These are phyloP conservation scores for Mesaphorura yosii DNA, from an alignment of 1,140 invertebrate species.

Conservation along the genomic window DNA sequence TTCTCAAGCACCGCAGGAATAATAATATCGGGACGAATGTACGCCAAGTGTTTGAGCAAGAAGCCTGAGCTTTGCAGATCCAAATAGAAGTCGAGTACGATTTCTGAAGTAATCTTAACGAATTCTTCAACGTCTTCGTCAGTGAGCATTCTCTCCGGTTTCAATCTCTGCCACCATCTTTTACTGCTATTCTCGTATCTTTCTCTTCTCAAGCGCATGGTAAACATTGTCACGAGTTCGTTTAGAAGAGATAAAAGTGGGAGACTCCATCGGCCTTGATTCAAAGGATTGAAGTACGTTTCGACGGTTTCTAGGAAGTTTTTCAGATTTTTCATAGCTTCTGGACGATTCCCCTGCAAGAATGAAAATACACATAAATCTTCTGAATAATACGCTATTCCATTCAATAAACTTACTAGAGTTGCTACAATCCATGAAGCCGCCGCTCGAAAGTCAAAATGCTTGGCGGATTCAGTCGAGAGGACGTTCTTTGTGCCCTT, in stretches of 20 bases:
- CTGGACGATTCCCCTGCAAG: slow-evolving; percentile 43
- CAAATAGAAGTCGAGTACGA: slow-evolving; percentile 64
- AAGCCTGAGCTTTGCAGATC: slow-evolving; percentile 51
- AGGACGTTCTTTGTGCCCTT: slow-evolving; percentile 41
- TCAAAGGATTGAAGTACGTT: slow-evolving; percentile 82
- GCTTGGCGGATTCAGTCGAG: slow-evolving; percentile 34
- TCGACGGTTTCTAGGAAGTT: slow-evolving; percentile 72
- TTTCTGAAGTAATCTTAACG: slow-evolving; percentile 49
- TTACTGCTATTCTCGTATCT: slow-evolving; percentile 41
- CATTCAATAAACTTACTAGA: slow-evolving; percentile 40
- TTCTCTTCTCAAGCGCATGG: slow-evolving; percentile 51
- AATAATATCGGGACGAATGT: slow-evolving; percentile 66
- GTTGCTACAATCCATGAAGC: slow-evolving; percentile 58
- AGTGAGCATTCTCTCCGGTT: slow-evolving; percentile 56
- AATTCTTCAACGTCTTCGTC: slow-evolving; percentile 73
- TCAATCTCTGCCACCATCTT: slow-evolving; percentile 56
- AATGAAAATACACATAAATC: slow-evolving; percentile 21
- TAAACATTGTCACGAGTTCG: slow-evolving; percentile 48
- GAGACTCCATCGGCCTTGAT: slow-evolving; percentile 62
- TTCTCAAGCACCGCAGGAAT: slow-evolving; percentile 70
- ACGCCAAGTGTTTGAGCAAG: slow-evolving; percentile 61
- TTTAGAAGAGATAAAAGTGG: slow-evolving; percentile 51
- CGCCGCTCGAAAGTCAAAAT: slow-evolving; percentile 47
- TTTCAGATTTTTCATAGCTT: slow-evolving; percentile 58
- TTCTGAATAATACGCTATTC: not conserved